Percentiles rank a stretch among this genome's conserved stretches.
These are phyloP conservation scores for Drosophila truncata DNA, from an alignment of 1,140 invertebrate species.

Conservation along the genomic window DNA sequence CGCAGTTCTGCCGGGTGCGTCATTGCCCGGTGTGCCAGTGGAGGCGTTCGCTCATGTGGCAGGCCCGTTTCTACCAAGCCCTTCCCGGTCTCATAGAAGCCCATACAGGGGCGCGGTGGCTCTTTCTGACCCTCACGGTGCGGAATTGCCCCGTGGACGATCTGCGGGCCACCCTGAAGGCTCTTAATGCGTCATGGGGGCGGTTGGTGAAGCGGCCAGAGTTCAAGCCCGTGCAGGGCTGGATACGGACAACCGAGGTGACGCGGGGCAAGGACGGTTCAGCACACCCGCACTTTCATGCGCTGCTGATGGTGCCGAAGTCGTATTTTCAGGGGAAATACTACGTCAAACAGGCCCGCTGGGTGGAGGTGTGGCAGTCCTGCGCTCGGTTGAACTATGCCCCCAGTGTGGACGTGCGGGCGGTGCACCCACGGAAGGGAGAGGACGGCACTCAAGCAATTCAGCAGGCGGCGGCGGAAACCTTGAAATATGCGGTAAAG, in stretches of 20 bases:
- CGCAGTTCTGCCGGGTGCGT: background rate
- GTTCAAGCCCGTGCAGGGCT: background rate
- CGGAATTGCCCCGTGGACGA: background rate
- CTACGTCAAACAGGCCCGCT: conserved; percentile 1
- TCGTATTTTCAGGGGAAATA: too few species aligned
- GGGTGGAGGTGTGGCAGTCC: conserved; percentile 2
- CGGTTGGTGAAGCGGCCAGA: background rate
- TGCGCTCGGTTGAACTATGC: conserved; percentile 1
- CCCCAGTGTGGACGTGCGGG: conserved; percentile 2
- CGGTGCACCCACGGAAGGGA: background rate
- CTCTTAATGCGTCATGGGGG: background rate
- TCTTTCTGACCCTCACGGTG: conserved; percentile 1
- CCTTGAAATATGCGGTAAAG: background rate
- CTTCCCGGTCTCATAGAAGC: background rate
- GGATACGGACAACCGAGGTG: background rate
- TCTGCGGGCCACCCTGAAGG: background rate
- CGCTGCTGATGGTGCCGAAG: background rate
- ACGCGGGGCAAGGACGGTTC: background rate
- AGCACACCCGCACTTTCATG: too few species aligned
- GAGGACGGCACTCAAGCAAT: background rate
- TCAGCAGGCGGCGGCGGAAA: background rate
- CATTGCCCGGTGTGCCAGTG: background rate
- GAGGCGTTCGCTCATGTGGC: background rate
- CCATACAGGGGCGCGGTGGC: background rate
- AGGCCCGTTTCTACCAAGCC: background rate